Base-by-base conservation (phyloP, 2,797 vertebrate genomes). In the Fistularia commersonii region DNA sequence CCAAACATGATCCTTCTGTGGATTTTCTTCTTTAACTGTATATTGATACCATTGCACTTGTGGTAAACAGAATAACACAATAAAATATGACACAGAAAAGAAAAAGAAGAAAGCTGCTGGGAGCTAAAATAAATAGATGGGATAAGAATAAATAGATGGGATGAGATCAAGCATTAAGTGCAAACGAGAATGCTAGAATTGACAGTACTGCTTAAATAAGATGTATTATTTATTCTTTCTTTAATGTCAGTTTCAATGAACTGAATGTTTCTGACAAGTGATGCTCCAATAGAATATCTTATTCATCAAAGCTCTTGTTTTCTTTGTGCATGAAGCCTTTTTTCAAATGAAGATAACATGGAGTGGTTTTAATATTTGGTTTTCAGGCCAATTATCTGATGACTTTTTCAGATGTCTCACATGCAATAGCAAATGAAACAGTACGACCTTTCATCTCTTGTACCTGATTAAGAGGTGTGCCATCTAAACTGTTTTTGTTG, bases 151-250 rank as follows among this genome's bases (percentile, higher is more conserved):
- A 5, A 42, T 11, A 41, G 6, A 12, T 12, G 43, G 36, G 34
- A 10, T 1, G 12, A 45, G 32, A 51, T 5, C 13, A 6, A 51
- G 51, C 6, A 1, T 37, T 14, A n/a, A 44, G 11, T 15, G 40
- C 46, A 74, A 72, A 64, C 41, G 54, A 6, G 4, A 9, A 47
- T 52, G 36, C 59, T 80, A 52, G 57, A 77, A 77, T 83, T 72
- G 74, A 72, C 70, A 64, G 66, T 43, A 43, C 62, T 62, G 61
- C 54, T 56, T 72, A 80, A 77, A 80, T 61, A 68, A 8, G 35
- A 80, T 83, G 54, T 55, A 81, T 82, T 74, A 83, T 77, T 76
- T 57, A 79, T 74, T 66, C 23, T 51, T 48, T 32, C 11, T 77
- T 76, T 73, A 68, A 80, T 72, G 63, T 70, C 71, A 75, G 35